Percentiles rank a stretch among this genome's conserved stretches.
Conservation (phyloP, 2,888 invertebrate genomes). For the Eledona agricola region DNA sequence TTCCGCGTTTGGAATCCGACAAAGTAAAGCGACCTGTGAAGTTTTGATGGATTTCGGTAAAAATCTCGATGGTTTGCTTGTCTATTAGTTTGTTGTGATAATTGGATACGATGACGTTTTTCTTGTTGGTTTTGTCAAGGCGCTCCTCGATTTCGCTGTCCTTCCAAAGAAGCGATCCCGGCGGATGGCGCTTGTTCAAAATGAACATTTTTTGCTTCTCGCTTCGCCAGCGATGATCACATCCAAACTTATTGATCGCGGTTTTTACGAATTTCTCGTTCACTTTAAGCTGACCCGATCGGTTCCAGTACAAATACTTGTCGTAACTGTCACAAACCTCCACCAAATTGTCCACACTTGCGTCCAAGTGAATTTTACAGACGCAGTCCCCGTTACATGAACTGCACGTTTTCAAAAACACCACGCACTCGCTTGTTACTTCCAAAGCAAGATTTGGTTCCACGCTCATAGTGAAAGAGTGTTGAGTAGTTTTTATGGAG, state of each 20-base stretch:
- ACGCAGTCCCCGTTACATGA: slow-evolving; percentile 37
- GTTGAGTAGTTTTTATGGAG: not conserved
- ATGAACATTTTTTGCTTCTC: slow-evolving; percentile 41
- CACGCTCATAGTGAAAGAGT: slow-evolving; percentile 33
- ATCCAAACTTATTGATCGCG: slow-evolving; percentile 38
- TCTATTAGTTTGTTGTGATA: slow-evolving; percentile 22
- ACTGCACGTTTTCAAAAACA: slow-evolving; percentile 43
- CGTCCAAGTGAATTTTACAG: slow-evolving; percentile 7
- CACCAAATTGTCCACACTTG: slow-evolving; percentile 35
- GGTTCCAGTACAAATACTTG: slow-evolving; percentile 46
- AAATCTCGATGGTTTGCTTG: slow-evolving; percentile 25
- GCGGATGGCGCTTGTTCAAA: slow-evolving; percentile 3
- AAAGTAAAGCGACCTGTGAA: slow-evolving; percentile 13
- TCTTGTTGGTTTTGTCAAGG: not conserved
- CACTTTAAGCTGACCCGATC: slow-evolving; percentile 43
- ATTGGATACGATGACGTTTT: slow-evolving; percentile 11
- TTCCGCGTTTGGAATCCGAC: slow-evolving; percentile 3
- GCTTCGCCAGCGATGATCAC: slow-evolving; percentile 40
- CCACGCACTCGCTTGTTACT: slow-evolving; percentile 36
- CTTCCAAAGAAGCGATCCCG: slow-evolving; percentile 40
- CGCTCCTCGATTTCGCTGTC: slow-evolving; percentile 27
- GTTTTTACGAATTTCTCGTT: slow-evolving; percentile 40
- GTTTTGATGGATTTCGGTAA: slow-evolving; percentile 15
- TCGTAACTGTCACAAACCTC: slow-evolving; percentile 45
- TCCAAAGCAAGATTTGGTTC: slow-evolving; percentile 30